Conservation (phyloP, 2,888 invertebrate genomes). For the Anticlea derivata region DNA sequence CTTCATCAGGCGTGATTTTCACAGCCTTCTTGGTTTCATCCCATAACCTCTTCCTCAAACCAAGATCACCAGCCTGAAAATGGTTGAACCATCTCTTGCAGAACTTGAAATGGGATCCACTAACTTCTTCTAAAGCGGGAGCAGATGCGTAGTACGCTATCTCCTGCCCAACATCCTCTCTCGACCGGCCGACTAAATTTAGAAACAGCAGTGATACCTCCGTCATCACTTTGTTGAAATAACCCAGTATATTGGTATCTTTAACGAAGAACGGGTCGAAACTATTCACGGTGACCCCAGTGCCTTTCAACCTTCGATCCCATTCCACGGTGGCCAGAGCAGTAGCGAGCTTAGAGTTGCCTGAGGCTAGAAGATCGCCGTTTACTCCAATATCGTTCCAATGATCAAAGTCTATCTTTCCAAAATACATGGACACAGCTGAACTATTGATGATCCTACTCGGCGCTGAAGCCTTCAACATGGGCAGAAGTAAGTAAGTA, state of each 20-base stretch:
- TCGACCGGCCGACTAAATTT: conserved; percentile 56
- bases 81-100: conserved; percentile 59
- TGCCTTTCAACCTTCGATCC: conserved; percentile 77
- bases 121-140: conserved; percentile 50
- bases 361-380: conserved; percentile 49
- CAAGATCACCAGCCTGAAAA: conserved; percentile 56
- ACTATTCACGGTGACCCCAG: conserved; percentile 86
- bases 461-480: conserved; percentile 79
- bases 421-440: conserved; percentile 80
- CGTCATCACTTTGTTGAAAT: conserved; percentile 2
- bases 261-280: conserved; percentile 79
- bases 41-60: conserved; percentile 59
- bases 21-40: conserved; percentile 60
- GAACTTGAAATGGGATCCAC: conserved; percentile 65
- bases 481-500: conserved; percentile 85
- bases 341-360: conserved; percentile 84
- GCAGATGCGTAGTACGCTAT: conserved; percentile 62
- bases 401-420: conserved; percentile 66
- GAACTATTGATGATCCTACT: conserved; percentile 86
- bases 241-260: conserved; percentile 50
- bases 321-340: conserved; percentile 85
- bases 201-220: conserved; percentile 6
- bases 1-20: conserved; percentile 53
- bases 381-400: conserved; percentile 67
- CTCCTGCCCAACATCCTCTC: conserved; percentile 63